Evolutionary conservation across 2,797 vertebrate genomes (phyloP).

Genomic region (Oophaga sylvatica): DNA sequence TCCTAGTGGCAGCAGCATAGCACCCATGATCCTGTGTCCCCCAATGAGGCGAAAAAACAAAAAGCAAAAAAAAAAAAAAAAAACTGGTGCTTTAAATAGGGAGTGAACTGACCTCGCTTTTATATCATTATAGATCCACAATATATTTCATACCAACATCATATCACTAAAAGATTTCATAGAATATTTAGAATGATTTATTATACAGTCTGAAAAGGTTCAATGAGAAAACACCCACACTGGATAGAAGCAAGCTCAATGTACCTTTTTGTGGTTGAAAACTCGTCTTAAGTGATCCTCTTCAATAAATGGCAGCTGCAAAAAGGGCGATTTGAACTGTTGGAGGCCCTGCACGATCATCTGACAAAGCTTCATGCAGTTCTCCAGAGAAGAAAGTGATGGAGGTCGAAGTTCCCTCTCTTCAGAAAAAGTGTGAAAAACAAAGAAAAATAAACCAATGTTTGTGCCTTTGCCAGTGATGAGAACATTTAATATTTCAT

Average conservation of each 20-base stretch:
- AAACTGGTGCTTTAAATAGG: too few relatives aligned
- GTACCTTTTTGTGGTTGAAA: constrained; percentile 93
- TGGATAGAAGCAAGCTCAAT: neutral
- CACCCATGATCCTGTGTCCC: too few relatives aligned
- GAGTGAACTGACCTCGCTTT: too few relatives aligned
- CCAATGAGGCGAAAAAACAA: too few relatives aligned
- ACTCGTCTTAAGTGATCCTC: constrained; percentile 94
- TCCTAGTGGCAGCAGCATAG: too few relatives aligned
- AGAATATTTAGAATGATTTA: neutral
- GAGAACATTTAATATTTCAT: neutral
- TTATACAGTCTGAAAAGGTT: neutral
- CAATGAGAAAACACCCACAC: neutral
- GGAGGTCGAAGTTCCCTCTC: constrained; percentile 91
- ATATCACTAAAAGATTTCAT: neutral
- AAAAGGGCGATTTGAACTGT: constrained; percentile 92
- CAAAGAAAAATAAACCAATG: too few relatives aligned
- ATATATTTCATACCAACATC: too few relatives aligned
- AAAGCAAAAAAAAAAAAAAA: too few relatives aligned
- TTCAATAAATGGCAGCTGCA: constrained; percentile 96
- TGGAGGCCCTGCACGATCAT: constrained; percentile 97
- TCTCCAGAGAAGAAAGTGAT: constrained; percentile 93
- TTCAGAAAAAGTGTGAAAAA: constrained; percentile 65
- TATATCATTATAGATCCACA: neutral
- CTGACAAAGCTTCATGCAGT: constrained; percentile 98
- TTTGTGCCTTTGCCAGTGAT: neutral